Conservation (phyloP, 2,797 vertebrate genomes). For the Neopelma chrysocephalum region DNA sequence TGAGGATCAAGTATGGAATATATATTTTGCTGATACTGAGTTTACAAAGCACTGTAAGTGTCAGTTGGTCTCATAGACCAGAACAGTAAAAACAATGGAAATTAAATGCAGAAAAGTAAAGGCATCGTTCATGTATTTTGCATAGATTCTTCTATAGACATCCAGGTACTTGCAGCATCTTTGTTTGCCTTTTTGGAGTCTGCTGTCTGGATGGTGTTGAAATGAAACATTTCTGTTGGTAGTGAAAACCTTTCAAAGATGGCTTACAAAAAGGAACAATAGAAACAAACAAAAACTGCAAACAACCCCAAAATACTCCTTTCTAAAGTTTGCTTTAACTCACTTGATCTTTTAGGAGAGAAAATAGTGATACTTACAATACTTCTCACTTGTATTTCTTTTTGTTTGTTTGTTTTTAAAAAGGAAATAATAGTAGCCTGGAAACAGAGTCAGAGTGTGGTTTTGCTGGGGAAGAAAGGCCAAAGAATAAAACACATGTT, state of each 20-base stretch:
- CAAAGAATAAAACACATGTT: background rate
- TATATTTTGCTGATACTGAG: background rate
- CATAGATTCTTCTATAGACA: background rate
- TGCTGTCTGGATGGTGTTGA: background rate
- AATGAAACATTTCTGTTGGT: background rate
- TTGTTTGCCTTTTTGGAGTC: constrained; percentile 4
- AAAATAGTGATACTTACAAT: background rate
- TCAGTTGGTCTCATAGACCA: background rate
- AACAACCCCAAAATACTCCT: background rate
- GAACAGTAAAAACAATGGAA: background rate
- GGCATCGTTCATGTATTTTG: background rate
- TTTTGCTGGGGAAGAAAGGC: background rate
- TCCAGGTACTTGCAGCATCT: background rate
- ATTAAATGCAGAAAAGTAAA: background rate
- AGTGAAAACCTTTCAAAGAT: background rate
- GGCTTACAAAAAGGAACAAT: background rate
- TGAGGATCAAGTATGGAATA: background rate
- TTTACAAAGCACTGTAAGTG: background rate
- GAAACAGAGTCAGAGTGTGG: background rate
- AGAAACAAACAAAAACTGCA: background rate
- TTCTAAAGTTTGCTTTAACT: background rate
- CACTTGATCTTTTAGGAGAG: background rate
- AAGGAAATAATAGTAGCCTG: background rate
- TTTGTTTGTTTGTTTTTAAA: background rate
- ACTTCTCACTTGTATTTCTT: background rate